Conservation (phyloP, 2,797 vertebrate genomes). For the Gymnopithys bicolor region DNA sequence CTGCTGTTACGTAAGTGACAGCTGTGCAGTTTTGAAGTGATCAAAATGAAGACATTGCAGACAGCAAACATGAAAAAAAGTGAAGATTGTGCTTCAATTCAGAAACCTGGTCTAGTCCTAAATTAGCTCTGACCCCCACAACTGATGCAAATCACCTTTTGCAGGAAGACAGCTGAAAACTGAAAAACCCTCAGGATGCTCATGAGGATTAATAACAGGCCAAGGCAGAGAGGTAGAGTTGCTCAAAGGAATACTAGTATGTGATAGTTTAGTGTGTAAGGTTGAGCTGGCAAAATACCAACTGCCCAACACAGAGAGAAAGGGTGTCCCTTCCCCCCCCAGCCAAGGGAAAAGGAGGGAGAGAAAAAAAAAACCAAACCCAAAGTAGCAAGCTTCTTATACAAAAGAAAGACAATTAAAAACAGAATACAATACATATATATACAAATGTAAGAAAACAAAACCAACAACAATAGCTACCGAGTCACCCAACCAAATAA, state of each 20-base stretch:
- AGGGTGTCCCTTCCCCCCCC: too few relatives aligned
- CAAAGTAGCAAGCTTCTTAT: too few relatives aligned
- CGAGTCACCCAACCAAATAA: too few relatives aligned
- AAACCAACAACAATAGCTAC: too few relatives aligned
- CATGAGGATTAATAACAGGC: slow-evolving; percentile 4
- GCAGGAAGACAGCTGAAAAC: slow-evolving; percentile 14
- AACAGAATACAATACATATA: too few relatives aligned
- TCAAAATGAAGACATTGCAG: background rate
- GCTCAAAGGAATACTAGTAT: background rate
- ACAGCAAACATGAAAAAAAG: background rate
- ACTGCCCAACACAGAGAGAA: too few relatives aligned
- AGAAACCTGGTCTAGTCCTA: background rate
- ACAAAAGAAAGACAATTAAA: too few relatives aligned
- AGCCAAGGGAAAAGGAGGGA: too few relatives aligned
- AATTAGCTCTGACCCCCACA: background rate
- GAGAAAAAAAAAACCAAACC: too few relatives aligned
- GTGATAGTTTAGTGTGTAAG: too few relatives aligned
- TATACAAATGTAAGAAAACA: too few relatives aligned
- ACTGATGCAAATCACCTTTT: background rate
- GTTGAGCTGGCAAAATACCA: too few relatives aligned
- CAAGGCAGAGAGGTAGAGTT: background rate
- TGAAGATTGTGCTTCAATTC: background rate
- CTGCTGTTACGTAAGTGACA: background rate
- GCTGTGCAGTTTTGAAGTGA: background rate
- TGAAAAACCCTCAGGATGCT: background rate